Base-by-base conservation (phyloP, 2,113 vertebrate species). In the Malurus alboscapulatus region DNA sequence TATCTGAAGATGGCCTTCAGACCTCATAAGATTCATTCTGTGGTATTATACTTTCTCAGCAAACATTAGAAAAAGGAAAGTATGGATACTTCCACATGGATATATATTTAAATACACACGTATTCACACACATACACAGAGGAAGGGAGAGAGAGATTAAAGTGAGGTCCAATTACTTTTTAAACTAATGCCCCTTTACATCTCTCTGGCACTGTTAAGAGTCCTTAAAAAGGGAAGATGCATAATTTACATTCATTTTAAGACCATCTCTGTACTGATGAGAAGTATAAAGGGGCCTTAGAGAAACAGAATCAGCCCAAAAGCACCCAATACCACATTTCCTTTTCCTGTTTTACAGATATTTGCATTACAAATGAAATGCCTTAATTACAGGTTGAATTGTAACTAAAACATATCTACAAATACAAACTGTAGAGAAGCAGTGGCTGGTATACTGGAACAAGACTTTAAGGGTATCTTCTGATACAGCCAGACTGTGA, bases 371-470 rank as follows among this genome's bases (percentile, higher is more conserved):
- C 83, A 96, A 91, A 94, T 69, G 32, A 87, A 69, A 90, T 73
- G 44, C 50, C 69, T 94, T 93, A 92, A 90, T 87, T 92, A 93
- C 84, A 87, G 58, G 68, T 77, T 95, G 88, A 57, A 91, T 69
- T 91, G 63, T 87, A 87, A 95, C 96, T 87, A 93, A 96, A 95
- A 87, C 79, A 88, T 57, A 36, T 71, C 57, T 95, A 88, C 74
- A 95, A 92, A 91, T 81, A 96, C n/a, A 82, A 95, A 81, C 67
- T 82, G 53, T n/a, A 91, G 44, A 54, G 36, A 75, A 91, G 69
- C 75, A 85, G 45, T 29, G 61, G 44, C 66, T 94, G 86, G 51
- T 59, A 77, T 36, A 83, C 5, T 87, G 76, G 36, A 94, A 78
- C 36, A 86, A 83, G 57, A 84, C 47, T 77, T 92, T 90, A 77